Evolutionary conservation across 2,888 invertebrate genomes (phyloP).

Genomic region (Lithosia quadra): DNA sequence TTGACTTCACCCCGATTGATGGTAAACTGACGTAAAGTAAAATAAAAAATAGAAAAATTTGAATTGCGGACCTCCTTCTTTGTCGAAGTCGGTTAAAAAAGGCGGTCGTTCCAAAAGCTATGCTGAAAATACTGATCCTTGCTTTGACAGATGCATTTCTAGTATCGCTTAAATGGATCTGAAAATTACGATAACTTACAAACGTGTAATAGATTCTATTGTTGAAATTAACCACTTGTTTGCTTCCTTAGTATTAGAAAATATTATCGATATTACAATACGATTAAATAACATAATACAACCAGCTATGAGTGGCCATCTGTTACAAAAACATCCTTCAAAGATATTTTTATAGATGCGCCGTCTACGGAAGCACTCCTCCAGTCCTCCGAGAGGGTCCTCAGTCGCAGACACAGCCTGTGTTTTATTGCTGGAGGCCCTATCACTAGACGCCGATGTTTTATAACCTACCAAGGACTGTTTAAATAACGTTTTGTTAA

Average conservation of each 20-base stretch:
- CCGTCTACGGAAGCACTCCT: background rate
- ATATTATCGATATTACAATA: background rate
- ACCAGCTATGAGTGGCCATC: slow-evolving; percentile 11
- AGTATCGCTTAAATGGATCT: background rate
- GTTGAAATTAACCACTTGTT: background rate
- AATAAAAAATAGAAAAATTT: no score
- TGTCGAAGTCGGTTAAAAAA: no score
- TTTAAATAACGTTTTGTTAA: slow-evolving; percentile 17
- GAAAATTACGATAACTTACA: background rate
- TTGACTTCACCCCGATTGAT: no score
- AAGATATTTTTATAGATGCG: slow-evolving; percentile 16
- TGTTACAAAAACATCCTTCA: slow-evolving; percentile 8
- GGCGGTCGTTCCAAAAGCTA: no score
- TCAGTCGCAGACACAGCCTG: slow-evolving; percentile 54
- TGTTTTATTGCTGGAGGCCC: slow-evolving; percentile 56
- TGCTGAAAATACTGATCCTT: no score
- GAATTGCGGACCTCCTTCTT: no score
- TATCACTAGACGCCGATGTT: slow-evolving; percentile 33
- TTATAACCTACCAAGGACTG: slow-evolving; percentile 31
- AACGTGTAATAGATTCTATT: background rate
- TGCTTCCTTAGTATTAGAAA: background rate
- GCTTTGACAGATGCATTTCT: no score
- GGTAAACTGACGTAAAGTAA: no score
- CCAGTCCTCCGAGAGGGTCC: background rate
- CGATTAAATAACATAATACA: background rate